phyloP scores from a whole-genome alignment of 2,888 invertebrate species.

The Macrophya annulata region DNA sequence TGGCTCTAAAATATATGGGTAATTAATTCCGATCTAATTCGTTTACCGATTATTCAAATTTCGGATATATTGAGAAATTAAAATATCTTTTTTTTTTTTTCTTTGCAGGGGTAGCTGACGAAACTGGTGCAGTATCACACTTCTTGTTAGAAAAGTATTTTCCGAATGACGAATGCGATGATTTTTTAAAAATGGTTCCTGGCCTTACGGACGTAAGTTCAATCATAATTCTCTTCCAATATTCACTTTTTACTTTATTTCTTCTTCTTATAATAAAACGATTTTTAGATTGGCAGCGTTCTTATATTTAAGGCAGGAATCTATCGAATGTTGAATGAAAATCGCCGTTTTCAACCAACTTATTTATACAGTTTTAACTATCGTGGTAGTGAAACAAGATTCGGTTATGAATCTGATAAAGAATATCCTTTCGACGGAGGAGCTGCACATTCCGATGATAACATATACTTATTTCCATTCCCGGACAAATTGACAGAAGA shows the following conservation, averaged over 20 bases:
- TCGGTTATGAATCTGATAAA: conserved; percentile 78
- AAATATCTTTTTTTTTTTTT: conserved; percentile 49
- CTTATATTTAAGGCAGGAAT: conserved; percentile 80
- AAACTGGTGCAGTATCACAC: conserved; percentile 78
- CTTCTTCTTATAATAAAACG: background rate
- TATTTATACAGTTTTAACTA: conserved; percentile 81
- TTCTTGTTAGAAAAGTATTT: conserved; percentile 78
- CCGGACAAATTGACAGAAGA: conserved; percentile 73
- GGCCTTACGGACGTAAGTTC: conserved; percentile 81
- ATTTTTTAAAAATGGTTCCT: conserved; percentile 79
- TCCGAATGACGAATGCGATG: conserved; percentile 74
- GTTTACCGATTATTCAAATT: background rate
- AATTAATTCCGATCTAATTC: conserved; percentile 50
- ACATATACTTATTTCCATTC: conserved; percentile 82
- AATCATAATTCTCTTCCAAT: background rate
- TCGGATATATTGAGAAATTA: background rate
- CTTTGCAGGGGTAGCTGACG: conserved; percentile 78
- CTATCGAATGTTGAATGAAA: conserved; percentile 70
- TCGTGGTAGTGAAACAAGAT: conserved; percentile 77
- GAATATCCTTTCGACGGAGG: conserved; percentile 80
- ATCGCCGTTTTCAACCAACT: conserved; percentile 70
- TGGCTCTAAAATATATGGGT: conserved; percentile 68
- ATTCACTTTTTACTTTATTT: background rate
- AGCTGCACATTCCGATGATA: conserved; percentile 83
- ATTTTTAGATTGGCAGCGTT: conserved; percentile 78